A percentile compares a stretch with the other conserved stretches of the same genome.
These are phyloP conservation scores for Tolypeutes matacus DNA, from an alignment of 2,797 vertebrate genomes.

Conservation along the genomic window DNA sequence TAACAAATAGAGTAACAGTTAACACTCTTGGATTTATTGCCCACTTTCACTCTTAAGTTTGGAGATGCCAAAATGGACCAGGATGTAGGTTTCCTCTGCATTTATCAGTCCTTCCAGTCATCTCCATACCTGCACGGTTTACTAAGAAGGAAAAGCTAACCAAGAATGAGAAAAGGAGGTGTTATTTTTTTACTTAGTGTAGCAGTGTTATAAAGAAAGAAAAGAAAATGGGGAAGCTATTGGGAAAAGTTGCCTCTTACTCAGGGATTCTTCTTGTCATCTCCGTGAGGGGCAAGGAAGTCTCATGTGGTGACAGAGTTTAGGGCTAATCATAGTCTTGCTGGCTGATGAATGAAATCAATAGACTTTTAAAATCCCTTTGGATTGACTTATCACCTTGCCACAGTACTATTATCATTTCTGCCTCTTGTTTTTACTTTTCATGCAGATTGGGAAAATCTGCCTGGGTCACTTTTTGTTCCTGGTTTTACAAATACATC, in stretches of 20 bases:
- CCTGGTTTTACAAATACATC: conserved; percentile 31
- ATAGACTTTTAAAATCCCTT: background rate
- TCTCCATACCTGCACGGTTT: background rate
- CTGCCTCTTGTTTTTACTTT: background rate
- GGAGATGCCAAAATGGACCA: background rate
- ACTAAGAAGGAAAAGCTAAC: conserved; percentile 26
- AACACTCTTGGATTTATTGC: background rate
- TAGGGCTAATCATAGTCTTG: background rate
- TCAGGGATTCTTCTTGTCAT: background rate
- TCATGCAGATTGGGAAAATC: background rate
- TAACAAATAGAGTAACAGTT: background rate
- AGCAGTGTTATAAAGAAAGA: background rate
- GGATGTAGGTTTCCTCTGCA: background rate
- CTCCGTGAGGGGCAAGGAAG: background rate
- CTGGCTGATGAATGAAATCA: background rate
- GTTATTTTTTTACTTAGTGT: background rate
- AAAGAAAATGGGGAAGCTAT: background rate
- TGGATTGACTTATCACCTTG: background rate
- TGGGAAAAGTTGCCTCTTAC: background rate
- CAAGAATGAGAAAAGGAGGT: background rate
- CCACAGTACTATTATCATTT: background rate
- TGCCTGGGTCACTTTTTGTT: background rate
- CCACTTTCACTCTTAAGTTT: background rate
- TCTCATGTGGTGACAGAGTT: background rate
- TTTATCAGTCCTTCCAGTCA: background rate